These are phyloP conservation scores for Tachuris rubrigastra DNA, from an alignment of 2,113 vertebrate genomes.

Conservation along the genomic window DNA sequence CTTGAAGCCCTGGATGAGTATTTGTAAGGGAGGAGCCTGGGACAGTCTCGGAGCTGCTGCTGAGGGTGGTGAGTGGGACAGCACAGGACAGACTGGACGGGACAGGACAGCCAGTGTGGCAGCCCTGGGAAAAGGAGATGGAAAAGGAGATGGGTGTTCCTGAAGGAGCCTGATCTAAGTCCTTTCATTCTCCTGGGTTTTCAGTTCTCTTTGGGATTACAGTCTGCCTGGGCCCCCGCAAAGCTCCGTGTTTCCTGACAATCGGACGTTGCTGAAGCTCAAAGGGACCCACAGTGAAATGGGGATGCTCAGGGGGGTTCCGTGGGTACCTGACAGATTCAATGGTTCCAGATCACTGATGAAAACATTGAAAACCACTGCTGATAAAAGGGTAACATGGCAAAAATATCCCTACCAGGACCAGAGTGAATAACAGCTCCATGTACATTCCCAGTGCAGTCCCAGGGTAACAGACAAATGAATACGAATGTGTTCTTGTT, in stretches of 20 bases:
- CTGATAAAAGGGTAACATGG: neutral
- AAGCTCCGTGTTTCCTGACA: neutral
- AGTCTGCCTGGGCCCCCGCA: neutral
- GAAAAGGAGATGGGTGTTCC: neutral
- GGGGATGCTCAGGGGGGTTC: neutral
- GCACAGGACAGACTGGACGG: neutral
- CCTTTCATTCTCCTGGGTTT: neutral
- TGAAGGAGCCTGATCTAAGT: neutral
- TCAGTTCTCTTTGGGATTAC: neutral
- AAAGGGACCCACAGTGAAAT: fast-evolving
- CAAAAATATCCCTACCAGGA: neutral
- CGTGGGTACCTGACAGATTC: neutral
- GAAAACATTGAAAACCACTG: neutral
- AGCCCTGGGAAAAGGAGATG: neutral
- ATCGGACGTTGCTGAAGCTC: fast-evolving
- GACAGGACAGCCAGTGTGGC: neutral
- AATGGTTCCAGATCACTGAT: neutral
- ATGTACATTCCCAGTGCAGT: neutral
- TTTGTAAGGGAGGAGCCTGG: neutral
- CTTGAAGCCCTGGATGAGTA: neutral
- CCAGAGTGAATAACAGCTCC: neutral
- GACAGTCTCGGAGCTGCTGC: neutral
- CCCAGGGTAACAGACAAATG: neutral
- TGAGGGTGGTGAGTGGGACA: fast-evolving
- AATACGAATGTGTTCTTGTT: neutral